Percentiles rank a stretch among this genome's conserved stretches.
Evolutionary conservation across 2,888 invertebrate genomes (phyloP).

Genomic region (Meta bourneti): DNA sequence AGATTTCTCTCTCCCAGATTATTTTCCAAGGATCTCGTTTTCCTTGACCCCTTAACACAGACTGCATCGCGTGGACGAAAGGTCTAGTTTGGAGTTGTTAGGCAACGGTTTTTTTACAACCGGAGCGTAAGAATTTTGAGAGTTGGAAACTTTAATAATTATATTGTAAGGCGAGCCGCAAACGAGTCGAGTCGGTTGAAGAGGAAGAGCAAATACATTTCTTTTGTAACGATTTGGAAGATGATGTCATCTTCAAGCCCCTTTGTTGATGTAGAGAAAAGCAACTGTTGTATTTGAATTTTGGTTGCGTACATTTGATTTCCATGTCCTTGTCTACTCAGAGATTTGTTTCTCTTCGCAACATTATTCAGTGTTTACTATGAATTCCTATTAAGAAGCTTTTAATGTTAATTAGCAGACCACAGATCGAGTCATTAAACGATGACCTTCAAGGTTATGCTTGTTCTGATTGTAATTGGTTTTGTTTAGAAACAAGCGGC

Average conservation of each 20-base stretch:
- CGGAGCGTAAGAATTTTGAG: not conserved
- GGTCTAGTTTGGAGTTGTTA: conserved; percentile 31
- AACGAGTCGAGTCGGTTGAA: not conserved
- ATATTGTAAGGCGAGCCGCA: not conserved
- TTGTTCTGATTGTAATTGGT: no score
- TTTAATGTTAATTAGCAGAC: no score
- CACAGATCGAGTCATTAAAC: no score
- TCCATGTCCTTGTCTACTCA: no score
- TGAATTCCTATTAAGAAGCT: no score
- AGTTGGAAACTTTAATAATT: not conserved
- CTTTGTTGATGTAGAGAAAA: not conserved
- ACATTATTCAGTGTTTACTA: no score
- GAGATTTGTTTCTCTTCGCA: no score
- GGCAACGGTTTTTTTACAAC: conserved; percentile 2
- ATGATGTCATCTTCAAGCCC: not conserved
- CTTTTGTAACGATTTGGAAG: not conserved
- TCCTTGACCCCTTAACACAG: conserved; percentile 58
- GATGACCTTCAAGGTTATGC: no score
- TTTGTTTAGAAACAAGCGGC: no score
- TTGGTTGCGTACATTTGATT: no score
- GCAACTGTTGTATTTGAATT: no score
- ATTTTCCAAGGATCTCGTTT: conserved; percentile 14
- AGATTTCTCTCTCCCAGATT: not conserved
- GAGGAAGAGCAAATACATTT: not conserved
- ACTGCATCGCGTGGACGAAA: conserved; percentile 1